Percentiles rank a stretch among this genome's conserved stretches.
Conservation (phyloP, 2,113 vertebrate species). For the Polyodon spathula region DNA sequence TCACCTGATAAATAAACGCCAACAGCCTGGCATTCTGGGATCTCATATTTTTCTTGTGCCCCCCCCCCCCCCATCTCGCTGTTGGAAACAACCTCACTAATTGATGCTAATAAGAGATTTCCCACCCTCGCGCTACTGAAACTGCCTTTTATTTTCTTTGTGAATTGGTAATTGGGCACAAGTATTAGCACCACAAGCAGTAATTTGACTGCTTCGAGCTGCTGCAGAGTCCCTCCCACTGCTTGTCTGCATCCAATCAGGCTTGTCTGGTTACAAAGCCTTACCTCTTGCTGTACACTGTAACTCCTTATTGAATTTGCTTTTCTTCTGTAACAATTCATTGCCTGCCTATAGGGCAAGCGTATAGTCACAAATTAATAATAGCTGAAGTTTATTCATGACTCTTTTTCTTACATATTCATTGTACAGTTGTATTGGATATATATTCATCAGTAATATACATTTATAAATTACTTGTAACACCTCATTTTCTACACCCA, state of each 20-base stretch:
- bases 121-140: constrained; percentile 78
- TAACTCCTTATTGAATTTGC: constrained; percentile 47
- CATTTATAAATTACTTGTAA: no score
- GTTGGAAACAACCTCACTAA: constrained; percentile 77
- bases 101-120: constrained; percentile 94
- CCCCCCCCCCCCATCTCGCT: constrained; percentile 59
- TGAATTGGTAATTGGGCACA: constrained; percentile 87
- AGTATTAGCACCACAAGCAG: constrained; percentile 69
- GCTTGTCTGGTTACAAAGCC: constrained; percentile 12
- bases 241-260: constrained; percentile 41
- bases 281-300: constrained; percentile 45
- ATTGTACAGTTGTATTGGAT: no score
- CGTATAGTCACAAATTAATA: no score
- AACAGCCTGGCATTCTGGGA: constrained; percentile 58
- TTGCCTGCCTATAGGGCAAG: no score
- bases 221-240: constrained; percentile 57
- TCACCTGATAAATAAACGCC: constrained; percentile 58
- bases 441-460: no score
- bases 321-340: constrained; percentile 3
- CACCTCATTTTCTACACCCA: no score
- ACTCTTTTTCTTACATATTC: no score
- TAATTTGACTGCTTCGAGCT: constrained; percentile 51
- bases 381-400: no score
- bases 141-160: constrained; percentile 78
- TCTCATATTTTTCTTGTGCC: constrained; percentile 32